phyloP scores from a whole-genome alignment of 2,113 vertebrate species.

The Odobenus rosmarus region DNA sequence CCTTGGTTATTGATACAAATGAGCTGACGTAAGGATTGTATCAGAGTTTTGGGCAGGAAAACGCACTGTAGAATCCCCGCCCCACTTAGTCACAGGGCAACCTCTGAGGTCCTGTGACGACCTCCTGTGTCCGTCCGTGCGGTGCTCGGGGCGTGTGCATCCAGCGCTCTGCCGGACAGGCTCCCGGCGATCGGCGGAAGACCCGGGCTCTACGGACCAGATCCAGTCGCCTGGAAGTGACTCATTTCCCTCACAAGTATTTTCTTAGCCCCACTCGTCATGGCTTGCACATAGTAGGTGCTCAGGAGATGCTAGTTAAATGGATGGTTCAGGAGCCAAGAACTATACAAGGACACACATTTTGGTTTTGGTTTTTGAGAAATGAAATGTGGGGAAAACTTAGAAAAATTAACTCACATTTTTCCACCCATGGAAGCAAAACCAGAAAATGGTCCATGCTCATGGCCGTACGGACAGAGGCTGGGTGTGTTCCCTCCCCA shows the following conservation, averaged over 20 bases:
- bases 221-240: not conserved
- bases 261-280: not conserved
- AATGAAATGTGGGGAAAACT: not conserved
- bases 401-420: not conserved
- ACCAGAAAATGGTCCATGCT: not conserved
- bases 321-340: too few species aligned
- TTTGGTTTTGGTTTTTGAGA: not conserved
- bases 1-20: not conserved
- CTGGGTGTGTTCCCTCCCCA: fast-evolving
- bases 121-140: not conserved
- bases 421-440: not conserved
- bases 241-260: not conserved
- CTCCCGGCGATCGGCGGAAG: too few species aligned
- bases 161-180: too few species aligned
- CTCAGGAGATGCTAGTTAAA: not conserved
- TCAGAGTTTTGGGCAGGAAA: not conserved
- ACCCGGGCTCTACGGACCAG: not conserved
- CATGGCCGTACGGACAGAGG: fast-evolving
- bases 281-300: not conserved
- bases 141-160: fast-evolving
- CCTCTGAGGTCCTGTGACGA: not conserved
- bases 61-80: not conserved
- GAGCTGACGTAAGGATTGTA: not conserved
- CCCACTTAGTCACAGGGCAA: not conserved
- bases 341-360: not conserved